Base-by-base conservation (phyloP, 2,888 invertebrate species). In the Campoletis raptor region DNA sequence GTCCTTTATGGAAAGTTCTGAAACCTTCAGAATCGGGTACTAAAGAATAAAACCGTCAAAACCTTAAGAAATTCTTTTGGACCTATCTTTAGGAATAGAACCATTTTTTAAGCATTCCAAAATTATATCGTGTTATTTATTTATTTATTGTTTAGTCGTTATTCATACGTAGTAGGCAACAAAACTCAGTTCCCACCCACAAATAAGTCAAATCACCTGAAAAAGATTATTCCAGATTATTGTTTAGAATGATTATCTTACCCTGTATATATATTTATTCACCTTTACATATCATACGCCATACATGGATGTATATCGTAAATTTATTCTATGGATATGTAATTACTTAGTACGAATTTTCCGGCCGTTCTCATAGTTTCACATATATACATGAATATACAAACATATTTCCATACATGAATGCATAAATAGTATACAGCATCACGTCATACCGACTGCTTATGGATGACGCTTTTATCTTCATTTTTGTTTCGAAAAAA, bases 281-380 rank as follows among this genome's bases (percentile, higher is more conserved):
- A 57, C 8, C 24, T 57, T 18, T 15, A 15, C 37, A 70, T 77
- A 70, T 21, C 36, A 10, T 21, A 57, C 12, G 36, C 45, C 2
- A 30, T 18, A 6, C 30, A 61, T 30, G 24, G 61, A 61, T 61
- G 15, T 61, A 15, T 76, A 66, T 77, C 30, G 48, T 66, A 40
- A 67, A 78, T 67, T 30, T 81, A 72, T 77, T 77, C 76, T 64
- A 80, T 61, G 40, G 73, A 61, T 82, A 57, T 74, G 66, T 79
- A 79, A 81, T 79, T 82, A 82, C 78, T 36, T 12, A 82, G 61
- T 52, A 57, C 40, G 37, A 36, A 57, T 74, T 82, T 67, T 36
- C 61, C 24, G 66, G 21, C 6, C 0, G 64, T 78, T 67, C 48
- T 69, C 30, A 30, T 30, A 8, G 61, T 69, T 74, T 52, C 24